Evolutionary conservation across 2,113 vertebrate genomes (phyloP).

Genomic region (Bagarius yarrelli): DNA sequence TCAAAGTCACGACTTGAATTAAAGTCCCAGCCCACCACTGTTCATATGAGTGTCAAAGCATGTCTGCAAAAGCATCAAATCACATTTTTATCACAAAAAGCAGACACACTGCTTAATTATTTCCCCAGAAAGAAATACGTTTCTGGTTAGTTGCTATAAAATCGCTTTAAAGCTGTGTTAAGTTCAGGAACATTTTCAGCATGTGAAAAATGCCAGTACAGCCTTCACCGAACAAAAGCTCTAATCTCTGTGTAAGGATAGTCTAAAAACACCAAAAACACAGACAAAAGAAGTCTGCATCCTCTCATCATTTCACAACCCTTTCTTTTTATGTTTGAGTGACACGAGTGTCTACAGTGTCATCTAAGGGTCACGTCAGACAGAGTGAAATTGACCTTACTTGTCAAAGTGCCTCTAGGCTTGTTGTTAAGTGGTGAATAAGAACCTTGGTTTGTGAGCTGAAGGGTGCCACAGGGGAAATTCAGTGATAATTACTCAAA

Average conservation of each 20-base stretch:
- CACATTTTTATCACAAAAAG: background rate
- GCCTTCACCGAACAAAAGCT: slow-evolving; percentile 2
- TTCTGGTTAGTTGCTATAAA: background rate
- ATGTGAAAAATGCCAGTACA: slow-evolving; percentile 13
- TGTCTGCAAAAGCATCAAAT: too few species aligned
- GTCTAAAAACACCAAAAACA: slow-evolving; percentile 30
- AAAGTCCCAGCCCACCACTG: too few species aligned
- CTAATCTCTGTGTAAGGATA: slow-evolving; percentile 6
- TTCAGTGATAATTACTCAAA: slow-evolving; percentile 60
- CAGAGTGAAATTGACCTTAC: slow-evolving; percentile 41
- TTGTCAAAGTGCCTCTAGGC: slow-evolving; percentile 46
- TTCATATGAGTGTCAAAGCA: too few species aligned
- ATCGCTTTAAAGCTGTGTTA: background rate
- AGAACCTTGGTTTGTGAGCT: slow-evolving; percentile 43
- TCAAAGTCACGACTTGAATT: too few species aligned
- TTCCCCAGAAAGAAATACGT: background rate
- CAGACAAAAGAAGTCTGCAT: slow-evolving; percentile 22
- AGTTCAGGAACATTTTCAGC: slow-evolving; percentile 12
- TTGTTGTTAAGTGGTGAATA: slow-evolving; percentile 45
- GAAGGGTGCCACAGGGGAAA: slow-evolving; percentile 54
- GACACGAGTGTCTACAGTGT: slow-evolving; percentile 13
- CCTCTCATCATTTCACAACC: slow-evolving; percentile 12
- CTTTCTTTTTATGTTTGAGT: slow-evolving; percentile 32
- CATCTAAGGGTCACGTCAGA: slow-evolving; percentile 38
- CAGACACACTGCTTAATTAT: background rate